phyloP scores from a whole-genome alignment of 2,113 vertebrate genomes.

The Lanius ludovicianus region DNA sequence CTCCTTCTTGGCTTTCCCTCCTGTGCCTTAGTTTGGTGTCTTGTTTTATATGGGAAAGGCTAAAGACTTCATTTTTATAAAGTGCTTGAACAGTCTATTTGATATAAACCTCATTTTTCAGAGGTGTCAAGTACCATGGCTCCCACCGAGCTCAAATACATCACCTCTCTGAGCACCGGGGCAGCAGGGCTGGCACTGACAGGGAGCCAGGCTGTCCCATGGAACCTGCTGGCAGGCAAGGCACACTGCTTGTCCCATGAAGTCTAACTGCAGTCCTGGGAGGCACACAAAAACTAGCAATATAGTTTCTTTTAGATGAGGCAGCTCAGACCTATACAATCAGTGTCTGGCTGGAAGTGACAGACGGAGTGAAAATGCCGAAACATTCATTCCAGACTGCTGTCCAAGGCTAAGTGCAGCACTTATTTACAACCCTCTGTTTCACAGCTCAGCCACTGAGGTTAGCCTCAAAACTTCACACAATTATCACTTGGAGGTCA shows the following conservation, averaged over 20 bases:
- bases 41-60: neutral
- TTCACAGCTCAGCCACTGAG: neutral
- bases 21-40: neutral
- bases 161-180: accelerated
- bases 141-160: neutral
- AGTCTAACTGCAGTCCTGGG: neutral
- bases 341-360: neutral
- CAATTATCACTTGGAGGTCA: neutral
- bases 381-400: neutral
- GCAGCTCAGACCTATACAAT: accelerated
- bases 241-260: accelerated
- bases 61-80: neutral
- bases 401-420: neutral
- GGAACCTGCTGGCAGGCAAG: neutral
- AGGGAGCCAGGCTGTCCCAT: accelerated
- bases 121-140: neutral
- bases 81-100: neutral
- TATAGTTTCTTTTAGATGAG: accelerated
- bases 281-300: neutral
- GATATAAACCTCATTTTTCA: neutral
- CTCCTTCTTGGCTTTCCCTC: neutral
- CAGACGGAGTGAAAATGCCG: neutral
- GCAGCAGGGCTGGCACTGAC: accelerated
- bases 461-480: neutral
- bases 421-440: neutral